Evolutionary conservation across 2,797 vertebrate genomes (phyloP).

Genomic region (Fundulus diaphanus): DNA sequence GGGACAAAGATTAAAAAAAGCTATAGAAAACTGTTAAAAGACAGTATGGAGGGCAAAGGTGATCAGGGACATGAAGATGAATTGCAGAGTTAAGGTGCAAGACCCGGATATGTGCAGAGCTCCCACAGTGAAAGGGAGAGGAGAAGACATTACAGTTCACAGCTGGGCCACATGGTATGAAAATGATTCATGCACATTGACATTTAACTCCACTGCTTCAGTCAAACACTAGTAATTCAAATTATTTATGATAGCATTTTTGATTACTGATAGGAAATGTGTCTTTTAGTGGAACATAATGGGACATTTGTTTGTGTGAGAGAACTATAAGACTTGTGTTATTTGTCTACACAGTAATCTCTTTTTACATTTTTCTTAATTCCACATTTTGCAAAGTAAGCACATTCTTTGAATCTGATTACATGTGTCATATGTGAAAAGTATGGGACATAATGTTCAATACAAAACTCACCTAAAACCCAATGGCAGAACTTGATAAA

Average conservation of each 20-base stretch:
- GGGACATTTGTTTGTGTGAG: not conserved
- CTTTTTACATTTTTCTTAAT: not conserved
- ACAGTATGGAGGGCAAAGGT: no score
- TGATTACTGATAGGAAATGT: not conserved
- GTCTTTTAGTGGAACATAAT: not conserved
- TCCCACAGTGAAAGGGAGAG: not conserved
- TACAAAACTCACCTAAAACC: no score
- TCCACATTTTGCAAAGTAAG: no score
- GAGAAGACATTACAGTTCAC: not conserved
- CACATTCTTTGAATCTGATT: not conserved
- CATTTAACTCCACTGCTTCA: not conserved
- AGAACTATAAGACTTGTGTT: not conserved
- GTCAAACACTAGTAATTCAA: not conserved
- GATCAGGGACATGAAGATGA: no score
- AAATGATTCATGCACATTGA: not conserved
- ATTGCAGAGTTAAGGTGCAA: no score
- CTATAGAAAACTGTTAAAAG: no score
- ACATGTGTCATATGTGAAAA: not conserved
- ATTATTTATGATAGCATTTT: not conserved
- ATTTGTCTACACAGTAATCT: not conserved
- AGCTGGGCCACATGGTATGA: not conserved
- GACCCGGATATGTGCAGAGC: no score
- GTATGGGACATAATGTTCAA: no score
- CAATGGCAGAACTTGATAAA: not conserved
- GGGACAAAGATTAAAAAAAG: no score